phyloP scores from a whole-genome alignment of 2,888 invertebrate species.

The Augochlorella aurata region DNA sequence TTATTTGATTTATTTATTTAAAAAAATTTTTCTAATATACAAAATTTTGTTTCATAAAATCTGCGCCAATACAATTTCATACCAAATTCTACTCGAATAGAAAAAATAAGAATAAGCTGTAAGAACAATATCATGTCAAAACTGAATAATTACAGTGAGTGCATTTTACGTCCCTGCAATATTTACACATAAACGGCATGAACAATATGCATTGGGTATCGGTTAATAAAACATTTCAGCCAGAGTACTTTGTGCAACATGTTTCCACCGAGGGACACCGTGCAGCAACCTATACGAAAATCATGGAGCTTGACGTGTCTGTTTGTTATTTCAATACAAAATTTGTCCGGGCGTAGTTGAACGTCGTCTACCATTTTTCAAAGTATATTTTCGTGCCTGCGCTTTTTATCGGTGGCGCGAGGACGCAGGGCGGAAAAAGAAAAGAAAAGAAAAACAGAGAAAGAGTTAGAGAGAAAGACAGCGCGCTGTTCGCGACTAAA shows the following conservation, averaged over 20 bases:
- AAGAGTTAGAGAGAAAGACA: background rate
- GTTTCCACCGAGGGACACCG: background rate
- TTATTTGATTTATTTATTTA: too few species aligned
- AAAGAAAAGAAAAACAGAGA: background rate
- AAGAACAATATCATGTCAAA: too few species aligned
- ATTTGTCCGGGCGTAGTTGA: constrained; percentile 36
- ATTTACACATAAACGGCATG: too few species aligned
- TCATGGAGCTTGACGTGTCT: background rate
- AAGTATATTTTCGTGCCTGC: constrained; percentile 48
- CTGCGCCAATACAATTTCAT: too few species aligned
- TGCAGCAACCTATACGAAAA: background rate
- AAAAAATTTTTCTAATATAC: too few species aligned
- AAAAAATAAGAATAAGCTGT: too few species aligned
- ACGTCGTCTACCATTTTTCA: constrained; percentile 8
- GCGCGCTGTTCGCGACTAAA: constrained; percentile 62
- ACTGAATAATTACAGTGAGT: background rate
- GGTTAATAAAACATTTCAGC: background rate
- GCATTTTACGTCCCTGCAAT: background rate
- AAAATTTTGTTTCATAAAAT: too few species aligned
- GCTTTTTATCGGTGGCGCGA: constrained; percentile 12
- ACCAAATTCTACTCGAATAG: too few species aligned
- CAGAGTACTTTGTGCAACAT: background rate
- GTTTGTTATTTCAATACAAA: constrained; percentile 43
- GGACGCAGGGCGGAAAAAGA: background rate
- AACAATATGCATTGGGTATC: too few species aligned